Percentiles rank a stretch among this genome's conserved stretches.
These are phyloP conservation scores for Ameiurus melas DNA, from an alignment of 2,113 vertebrate species.

Conservation along the genomic window DNA sequence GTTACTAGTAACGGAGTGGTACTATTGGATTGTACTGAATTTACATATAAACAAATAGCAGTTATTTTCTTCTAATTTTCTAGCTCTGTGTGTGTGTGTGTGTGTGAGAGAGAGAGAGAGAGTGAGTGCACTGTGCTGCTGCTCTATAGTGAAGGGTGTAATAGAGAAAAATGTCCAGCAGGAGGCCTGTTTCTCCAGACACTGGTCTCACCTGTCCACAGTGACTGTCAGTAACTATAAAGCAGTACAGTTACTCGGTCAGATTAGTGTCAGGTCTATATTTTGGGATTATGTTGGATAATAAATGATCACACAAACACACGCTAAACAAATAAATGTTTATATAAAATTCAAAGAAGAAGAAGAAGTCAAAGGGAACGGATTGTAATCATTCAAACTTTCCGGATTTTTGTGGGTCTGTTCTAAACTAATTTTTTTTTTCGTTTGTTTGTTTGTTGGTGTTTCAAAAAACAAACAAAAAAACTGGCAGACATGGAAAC, in stretches of 20 bases:
- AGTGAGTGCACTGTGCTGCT: not conserved
- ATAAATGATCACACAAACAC: too few relatives aligned
- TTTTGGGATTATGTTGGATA: not conserved
- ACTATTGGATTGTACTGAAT: too few relatives aligned
- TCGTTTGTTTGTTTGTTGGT: not conserved
- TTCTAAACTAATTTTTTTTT: too few relatives aligned
- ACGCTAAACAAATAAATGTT: not conserved
- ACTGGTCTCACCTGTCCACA: not conserved
- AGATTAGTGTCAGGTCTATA: not conserved
- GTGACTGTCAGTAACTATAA: not conserved
- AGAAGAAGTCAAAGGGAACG: too few relatives aligned
- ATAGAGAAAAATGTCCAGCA: not conserved
- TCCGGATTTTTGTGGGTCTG: not conserved
- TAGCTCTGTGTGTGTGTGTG: too few relatives aligned
- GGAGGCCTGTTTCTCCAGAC: slow-evolving; percentile 19
- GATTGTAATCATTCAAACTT: not conserved
- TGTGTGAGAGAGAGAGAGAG: not conserved
- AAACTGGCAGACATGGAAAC: too few relatives aligned
- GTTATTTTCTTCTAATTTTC: too few relatives aligned
- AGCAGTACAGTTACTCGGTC: not conserved
- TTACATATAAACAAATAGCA: not conserved
- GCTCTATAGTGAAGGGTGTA: slow-evolving; percentile 7
- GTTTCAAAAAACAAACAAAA: too few relatives aligned
- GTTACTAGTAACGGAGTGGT: not conserved
- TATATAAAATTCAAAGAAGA: too few relatives aligned